Evolutionary conservation across 2,113 vertebrate genomes (phyloP).

Genomic region (Tyrannus savana): DNA sequence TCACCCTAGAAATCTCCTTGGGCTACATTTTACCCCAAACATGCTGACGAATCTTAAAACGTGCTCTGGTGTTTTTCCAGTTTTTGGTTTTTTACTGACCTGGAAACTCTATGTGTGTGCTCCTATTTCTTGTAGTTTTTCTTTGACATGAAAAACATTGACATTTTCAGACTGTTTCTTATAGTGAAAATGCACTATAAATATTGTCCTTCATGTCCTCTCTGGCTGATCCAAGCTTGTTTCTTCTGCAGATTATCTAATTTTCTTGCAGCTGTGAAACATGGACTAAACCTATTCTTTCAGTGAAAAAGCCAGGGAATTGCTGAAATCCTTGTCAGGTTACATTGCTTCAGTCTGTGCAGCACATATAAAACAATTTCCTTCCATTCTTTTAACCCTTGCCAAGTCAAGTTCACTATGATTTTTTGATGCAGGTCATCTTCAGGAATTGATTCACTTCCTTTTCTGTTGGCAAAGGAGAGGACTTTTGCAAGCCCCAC

Average conservation of each 20-base stretch:
- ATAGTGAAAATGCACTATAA: background rate
- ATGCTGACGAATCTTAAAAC: background rate
- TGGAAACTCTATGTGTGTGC: background rate
- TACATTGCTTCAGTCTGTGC: background rate
- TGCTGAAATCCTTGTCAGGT: background rate
- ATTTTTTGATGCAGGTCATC: background rate
- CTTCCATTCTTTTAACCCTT: background rate
- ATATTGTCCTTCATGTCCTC: background rate
- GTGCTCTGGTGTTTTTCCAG: background rate
- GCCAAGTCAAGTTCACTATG: background rate
- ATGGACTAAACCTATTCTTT: background rate
- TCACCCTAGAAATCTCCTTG: background rate
- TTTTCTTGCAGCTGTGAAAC: background rate
- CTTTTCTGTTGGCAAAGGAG: background rate
- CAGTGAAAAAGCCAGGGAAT: background rate
- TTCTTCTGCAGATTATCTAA: background rate
- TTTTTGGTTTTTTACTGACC: background rate
- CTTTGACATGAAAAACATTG: background rate
- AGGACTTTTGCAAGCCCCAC: background rate
- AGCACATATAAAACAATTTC: background rate
- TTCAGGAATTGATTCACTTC: background rate
- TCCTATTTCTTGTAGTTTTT: background rate
- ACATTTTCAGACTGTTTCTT: background rate
- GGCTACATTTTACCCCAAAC: background rate
- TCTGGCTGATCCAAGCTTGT: background rate